Evolutionary conservation across 2,888 invertebrate genomes (phyloP).

Genomic region (Formica aserva): DNA sequence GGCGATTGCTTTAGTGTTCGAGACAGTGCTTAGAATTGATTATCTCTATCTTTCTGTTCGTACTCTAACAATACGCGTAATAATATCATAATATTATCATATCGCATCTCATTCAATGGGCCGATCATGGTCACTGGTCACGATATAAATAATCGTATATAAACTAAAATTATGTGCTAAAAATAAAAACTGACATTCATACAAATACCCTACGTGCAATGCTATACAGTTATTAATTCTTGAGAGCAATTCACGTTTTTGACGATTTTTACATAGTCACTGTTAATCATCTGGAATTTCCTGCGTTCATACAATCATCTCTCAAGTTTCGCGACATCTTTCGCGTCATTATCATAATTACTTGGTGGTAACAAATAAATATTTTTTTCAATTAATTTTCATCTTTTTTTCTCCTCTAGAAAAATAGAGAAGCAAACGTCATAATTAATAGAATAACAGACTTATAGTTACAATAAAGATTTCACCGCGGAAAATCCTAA

Average conservation of each 20-base stretch:
- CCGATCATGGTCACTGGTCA: not conserved
- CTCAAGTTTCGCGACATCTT: conserved; percentile 5
- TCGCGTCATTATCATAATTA: not conserved
- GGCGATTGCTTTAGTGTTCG: not conserved
- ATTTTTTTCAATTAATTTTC: not conserved
- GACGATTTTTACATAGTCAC: conserved; percentile 16
- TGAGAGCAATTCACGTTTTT: not conserved
- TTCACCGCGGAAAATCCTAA: not conserved
- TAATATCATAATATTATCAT: not conserved
- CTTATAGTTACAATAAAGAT: conserved; percentile 35
- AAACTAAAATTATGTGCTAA: conserved; percentile 12
- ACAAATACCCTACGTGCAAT: conserved; percentile 10
- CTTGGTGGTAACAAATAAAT: conserved; percentile 13
- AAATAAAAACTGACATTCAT: conserved; percentile 33
- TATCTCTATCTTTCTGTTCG: not conserved
- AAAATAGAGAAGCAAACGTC: not conserved
- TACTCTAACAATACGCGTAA: conserved; percentile 3
- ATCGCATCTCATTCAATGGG: not conserved
- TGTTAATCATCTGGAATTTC: conserved; percentile 2
- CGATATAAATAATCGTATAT: not conserved
- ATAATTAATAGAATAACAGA: conserved; percentile 26
- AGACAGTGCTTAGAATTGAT: conserved; percentile 6
- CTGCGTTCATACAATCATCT: not conserved
- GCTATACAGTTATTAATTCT: conserved; percentile 11
- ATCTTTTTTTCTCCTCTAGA: conserved; percentile 14